Percentiles rank a stretch among this genome's conserved stretches.
Conservation (phyloP, 2,113 vertebrate genomes). For the Brachyistius frenatus region DNA sequence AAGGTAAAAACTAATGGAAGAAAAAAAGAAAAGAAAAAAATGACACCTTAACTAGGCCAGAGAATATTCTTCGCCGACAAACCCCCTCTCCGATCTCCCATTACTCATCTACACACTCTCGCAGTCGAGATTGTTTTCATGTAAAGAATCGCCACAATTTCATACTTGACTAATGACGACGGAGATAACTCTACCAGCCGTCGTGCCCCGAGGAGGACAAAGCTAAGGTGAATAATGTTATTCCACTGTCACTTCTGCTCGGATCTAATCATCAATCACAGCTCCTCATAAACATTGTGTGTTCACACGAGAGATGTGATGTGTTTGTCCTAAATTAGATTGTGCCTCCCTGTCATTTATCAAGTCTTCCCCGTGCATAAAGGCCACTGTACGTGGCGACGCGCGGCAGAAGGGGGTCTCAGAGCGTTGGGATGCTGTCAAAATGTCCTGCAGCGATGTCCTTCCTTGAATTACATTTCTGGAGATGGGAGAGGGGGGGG, state of each 20-base stretch:
- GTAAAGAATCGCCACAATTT: constrained; percentile 59
- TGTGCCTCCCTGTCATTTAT: constrained; percentile 68
- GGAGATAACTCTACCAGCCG: constrained; percentile 57
- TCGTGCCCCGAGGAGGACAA: constrained; percentile 56
- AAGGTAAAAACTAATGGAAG: constrained; percentile 48
- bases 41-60: constrained; percentile 57
- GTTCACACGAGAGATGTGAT: constrained; percentile 72
- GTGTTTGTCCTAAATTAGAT: constrained; percentile 78
- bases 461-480: constrained; percentile 63
- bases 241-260: constrained; percentile 72
- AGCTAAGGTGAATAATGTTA: constrained; percentile 78
- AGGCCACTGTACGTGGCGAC: constrained; percentile 38
- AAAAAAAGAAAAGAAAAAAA: constrained; percentile 31
- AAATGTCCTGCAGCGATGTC: constrained; percentile 65
- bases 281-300: constrained; percentile 75
- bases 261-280: constrained; percentile 76
- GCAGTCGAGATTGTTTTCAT: constrained; percentile 56
- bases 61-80: constrained; percentile 44
- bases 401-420: constrained; percentile 31
- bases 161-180: constrained; percentile 67
- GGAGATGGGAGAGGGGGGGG: constrained; percentile 4
- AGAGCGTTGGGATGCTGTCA: not conserved
- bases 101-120: constrained; percentile 51
- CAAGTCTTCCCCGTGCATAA: constrained; percentile 66
- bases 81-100: constrained; percentile 5